Evolutionary conservation across 2,888 invertebrate species (phyloP).

Genomic region (Tenthredo scrophulariae): DNA sequence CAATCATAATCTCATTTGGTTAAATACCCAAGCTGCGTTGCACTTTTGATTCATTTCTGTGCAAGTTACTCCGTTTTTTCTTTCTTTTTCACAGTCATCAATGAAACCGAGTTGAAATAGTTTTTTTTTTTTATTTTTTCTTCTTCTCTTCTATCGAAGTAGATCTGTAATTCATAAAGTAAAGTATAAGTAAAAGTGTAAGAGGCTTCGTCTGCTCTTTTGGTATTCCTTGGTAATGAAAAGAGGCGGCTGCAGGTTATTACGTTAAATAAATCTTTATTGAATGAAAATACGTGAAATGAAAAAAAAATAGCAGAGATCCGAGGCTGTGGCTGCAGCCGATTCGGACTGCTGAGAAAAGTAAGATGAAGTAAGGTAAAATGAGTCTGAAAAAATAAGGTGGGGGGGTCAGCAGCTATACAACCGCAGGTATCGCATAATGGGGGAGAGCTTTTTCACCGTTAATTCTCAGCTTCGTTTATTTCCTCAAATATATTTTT

Average conservation of each 20-base stretch:
- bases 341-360: background rate
- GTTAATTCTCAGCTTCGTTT: background rate
- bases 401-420: background rate
- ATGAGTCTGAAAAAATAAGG: constrained; percentile 10
- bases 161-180: background rate
- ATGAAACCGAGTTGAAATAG: constrained; percentile 1
- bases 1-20: background rate
- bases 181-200: constrained; percentile 13
- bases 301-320: constrained; percentile 36
- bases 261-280: constrained; percentile 29
- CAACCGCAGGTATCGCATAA: constrained; percentile 24
- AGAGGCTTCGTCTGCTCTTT: constrained; percentile 12
- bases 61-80: background rate
- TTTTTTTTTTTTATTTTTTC: background rate
- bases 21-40: background rate
- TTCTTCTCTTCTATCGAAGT: background rate
- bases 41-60: background rate
- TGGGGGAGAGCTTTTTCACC: constrained; percentile 11
- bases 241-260: constrained; percentile 28
- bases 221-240: background rate
- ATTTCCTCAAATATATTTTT: background rate
- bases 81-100: background rate
- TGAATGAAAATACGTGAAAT: constrained; percentile 44
- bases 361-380: constrained; percentile 21
- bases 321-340: constrained; percentile 1